Base-by-base conservation (phyloP, 2,113 vertebrate genomes). In the Protomyctophum bolini region DNA sequence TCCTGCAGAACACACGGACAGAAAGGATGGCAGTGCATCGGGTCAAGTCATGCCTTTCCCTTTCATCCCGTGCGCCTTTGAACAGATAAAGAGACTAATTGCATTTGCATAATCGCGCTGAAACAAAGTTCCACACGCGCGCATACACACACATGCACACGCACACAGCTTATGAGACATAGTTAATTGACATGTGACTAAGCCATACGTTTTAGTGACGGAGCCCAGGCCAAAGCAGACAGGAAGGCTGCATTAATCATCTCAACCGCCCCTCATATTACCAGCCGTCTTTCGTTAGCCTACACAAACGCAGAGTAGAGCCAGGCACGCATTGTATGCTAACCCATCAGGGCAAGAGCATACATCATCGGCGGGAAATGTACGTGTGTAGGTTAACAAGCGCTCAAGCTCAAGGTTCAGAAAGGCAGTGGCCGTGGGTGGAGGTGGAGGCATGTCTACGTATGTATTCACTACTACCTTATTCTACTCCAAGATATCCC, bases 61-160 rank as follows among this genome's bases (percentile, higher is more conserved):
- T 86, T 85, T 91, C 82, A 87, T 89, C 83, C 74, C 7, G 55
- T 21, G 33, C 75, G 79, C 83, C 80, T 91, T 89, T 90, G 86
- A 87, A 87, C 80, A 87, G 86, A 91, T 89, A 89, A 91, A 87
- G 85, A 87, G 76, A 79, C 75, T 90, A 91, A 91, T 89, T 90
- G 75, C 89, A 92, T 92, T 92, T 90, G 84, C 87, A 90, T 88
- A 86, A 86, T 80, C 21, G n/a, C 12, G 15, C 58, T 68, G 21
- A 74, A 33, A 74, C 63, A 66, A 61, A 74, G 49, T 54, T 48
- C 51, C 72, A 58, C 67, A 59, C 2, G 15, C 11, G 15, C 28
- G 9, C 21, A 60, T 7, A 41, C 28, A 11, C 33, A 45, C 58
- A 6, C 10, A 54, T 11, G 10, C 52, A 8, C 9, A 28, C 7